Evolutionary conservation across 2,888 invertebrate species (phyloP).

Genomic region (Ptychoptera contaminata): DNA sequence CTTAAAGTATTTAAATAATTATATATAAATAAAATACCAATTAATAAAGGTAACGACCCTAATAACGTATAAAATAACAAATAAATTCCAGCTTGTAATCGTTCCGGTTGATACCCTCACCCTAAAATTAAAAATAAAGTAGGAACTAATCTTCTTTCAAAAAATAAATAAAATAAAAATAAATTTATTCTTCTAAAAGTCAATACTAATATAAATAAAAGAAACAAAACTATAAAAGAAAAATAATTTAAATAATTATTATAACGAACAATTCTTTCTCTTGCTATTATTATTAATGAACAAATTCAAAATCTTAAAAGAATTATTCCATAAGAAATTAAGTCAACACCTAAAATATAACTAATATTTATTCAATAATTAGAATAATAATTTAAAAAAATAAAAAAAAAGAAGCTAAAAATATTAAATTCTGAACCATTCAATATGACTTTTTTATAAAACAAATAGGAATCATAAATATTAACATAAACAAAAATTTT

Average conservation of each 20-base stretch:
- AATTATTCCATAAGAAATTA: constrained; percentile 37
- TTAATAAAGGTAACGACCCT: constrained; percentile 39
- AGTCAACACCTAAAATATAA: constrained; percentile 35
- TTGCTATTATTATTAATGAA: constrained; percentile 40
- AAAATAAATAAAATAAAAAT: constrained; percentile 53
- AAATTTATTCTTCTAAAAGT: constrained; percentile 42
- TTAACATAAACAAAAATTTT: constrained; percentile 35
- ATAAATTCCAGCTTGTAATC: constrained; percentile 47
- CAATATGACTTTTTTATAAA: constrained; percentile 36
- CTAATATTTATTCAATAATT: constrained; percentile 28
- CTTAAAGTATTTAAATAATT: constrained; percentile 31
- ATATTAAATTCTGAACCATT: constrained; percentile 36
- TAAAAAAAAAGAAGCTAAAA: constrained; percentile 34
- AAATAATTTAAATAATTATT: constrained; percentile 36
- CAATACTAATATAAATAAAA: constrained; percentile 38
- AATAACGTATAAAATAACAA: constrained; percentile 55
- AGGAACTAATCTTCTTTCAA: constrained; percentile 51
- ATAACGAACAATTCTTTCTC: constrained; percentile 32
- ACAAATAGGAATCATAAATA: constrained; percentile 36
- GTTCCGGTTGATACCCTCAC: constrained; percentile 52
- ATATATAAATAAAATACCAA: constrained; percentile 21
- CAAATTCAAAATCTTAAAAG: constrained; percentile 43
- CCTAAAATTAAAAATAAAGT: constrained; percentile 50
- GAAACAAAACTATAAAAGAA: constrained; percentile 35
- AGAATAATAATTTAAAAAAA: constrained; percentile 27